Evolutionary conservation across 2,797 vertebrate species (phyloP).

Genomic region (Chaetophractus vellerosus): DNA sequence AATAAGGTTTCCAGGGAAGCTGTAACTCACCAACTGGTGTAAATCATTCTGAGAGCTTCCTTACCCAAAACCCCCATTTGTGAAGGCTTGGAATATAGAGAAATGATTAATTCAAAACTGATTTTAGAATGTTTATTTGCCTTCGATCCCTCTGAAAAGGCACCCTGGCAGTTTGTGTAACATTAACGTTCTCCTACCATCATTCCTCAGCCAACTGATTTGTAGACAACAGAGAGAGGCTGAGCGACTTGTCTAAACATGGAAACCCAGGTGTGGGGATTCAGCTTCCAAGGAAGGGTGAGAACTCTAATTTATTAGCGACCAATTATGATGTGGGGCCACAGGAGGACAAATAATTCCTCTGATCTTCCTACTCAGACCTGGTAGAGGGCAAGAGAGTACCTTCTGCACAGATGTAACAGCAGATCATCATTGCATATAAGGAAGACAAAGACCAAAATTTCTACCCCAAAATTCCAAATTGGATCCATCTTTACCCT

Average conservation of each 20-base stretch:
- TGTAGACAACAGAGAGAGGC: neutral
- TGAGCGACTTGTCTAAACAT: neutral
- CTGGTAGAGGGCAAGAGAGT: neutral
- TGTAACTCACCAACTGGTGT: neutral
- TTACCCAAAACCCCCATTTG: neutral
- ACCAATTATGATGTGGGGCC: neutral
- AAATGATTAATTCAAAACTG: slow-evolving; percentile 24
- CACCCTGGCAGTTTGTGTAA: neutral
- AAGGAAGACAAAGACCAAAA: slow-evolving; percentile 47
- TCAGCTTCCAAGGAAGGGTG: neutral
- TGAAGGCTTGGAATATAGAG: neutral
- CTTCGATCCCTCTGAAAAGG: neutral
- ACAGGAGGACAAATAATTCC: neutral
- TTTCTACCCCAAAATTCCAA: neutral
- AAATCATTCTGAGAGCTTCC: neutral
- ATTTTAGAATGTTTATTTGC: slow-evolving; percentile 25
- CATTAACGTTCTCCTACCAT: neutral
- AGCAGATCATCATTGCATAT: neutral
- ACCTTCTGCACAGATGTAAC: neutral
- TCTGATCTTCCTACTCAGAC: neutral
- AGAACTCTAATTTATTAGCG: neutral
- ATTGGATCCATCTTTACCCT: neutral
- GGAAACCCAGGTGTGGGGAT: neutral
- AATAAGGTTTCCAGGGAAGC: slow-evolving; percentile 7
- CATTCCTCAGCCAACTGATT: neutral